A percentile compares a stretch with the other conserved stretches of the same genome.
These are phyloP conservation scores for Bovichtus diacanthus DNA, from an alignment of 2,797 vertebrate species.

Conservation along the genomic window DNA sequence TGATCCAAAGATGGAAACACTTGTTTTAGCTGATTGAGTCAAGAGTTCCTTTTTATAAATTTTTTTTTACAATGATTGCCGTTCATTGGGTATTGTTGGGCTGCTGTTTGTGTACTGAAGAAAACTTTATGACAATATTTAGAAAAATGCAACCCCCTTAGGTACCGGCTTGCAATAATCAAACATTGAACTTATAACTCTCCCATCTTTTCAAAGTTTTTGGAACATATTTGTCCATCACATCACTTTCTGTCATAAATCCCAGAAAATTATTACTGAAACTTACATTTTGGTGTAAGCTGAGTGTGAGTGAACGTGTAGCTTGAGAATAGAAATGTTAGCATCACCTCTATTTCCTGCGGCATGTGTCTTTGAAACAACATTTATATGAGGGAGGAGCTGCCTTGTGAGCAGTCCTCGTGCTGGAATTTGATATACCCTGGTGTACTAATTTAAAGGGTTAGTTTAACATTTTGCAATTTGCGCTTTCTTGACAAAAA, in stretches of 20 bases:
- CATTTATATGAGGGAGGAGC: neutral
- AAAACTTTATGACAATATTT: conserved; percentile 7
- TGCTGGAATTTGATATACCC: neutral
- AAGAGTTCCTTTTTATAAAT: conserved; percentile 10
- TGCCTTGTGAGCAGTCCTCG: conserved; percentile 1
- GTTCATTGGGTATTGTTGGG: neutral
- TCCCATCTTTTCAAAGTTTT: neutral
- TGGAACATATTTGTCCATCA: neutral
- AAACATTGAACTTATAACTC: neutral
- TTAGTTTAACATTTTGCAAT: neutral
- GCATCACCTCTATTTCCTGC: neutral
- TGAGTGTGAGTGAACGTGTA: neutral
- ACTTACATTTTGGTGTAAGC: neutral
- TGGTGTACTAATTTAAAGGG: neutral
- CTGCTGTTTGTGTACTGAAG: conserved; percentile 3
- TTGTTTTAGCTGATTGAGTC: conserved; percentile 6
- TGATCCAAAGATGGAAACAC: conserved; percentile 27
- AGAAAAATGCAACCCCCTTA: neutral
- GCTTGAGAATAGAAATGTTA: neutral
- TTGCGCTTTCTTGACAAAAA: neutral
- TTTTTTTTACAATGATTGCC: neutral
- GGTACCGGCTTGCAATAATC: neutral
- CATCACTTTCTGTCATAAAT: neutral
- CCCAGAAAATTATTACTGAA: neutral
- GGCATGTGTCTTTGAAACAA: conserved; percentile 5